Evolutionary conservation across 2,888 invertebrate species (phyloP).

Genomic region (Pyrocoelia pectoralis): DNA sequence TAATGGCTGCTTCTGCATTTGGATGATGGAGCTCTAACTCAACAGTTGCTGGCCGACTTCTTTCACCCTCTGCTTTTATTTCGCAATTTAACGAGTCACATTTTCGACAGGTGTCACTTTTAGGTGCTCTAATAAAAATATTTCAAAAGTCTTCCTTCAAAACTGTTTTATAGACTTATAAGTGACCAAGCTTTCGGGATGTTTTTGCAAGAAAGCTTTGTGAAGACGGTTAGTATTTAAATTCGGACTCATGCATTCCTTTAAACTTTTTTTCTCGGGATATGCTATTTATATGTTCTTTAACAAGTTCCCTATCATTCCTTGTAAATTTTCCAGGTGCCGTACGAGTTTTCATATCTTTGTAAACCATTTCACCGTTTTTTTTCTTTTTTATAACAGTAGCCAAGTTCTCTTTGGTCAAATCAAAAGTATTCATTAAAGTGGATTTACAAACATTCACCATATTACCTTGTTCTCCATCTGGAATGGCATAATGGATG

Average conservation of each 20-base stretch:
- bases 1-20: constrained; percentile 1
- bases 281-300: not conserved
- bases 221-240: constrained; percentile 36
- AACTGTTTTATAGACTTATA: constrained; percentile 30
- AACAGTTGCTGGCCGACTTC: not conserved
- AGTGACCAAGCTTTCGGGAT: constrained; percentile 25
- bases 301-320: constrained; percentile 1
- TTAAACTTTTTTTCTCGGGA: constrained; percentile 9
- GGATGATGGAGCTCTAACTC: constrained; percentile 22
- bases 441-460: constrained; percentile 27
- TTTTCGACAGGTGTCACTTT: constrained; percentile 22
- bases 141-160: constrained; percentile 33
- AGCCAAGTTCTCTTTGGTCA: constrained; percentile 29
- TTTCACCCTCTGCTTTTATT: not conserved
- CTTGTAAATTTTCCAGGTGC: not conserved
- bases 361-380: not conserved
- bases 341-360: not conserved
- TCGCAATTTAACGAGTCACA: constrained; percentile 25
- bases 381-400: constrained; percentile 17
- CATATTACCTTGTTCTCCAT: constrained; percentile 27
- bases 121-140: constrained; percentile 25
- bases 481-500: constrained; percentile 33
- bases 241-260: constrained; percentile 37
- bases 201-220: constrained; percentile 30
- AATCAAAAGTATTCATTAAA: too few species aligned